Evolutionary conservation across 2,888 invertebrate species (phyloP), one percentile per base, ranked within the genome.

Genomic region (Zygogramma bicolorata): DNA sequence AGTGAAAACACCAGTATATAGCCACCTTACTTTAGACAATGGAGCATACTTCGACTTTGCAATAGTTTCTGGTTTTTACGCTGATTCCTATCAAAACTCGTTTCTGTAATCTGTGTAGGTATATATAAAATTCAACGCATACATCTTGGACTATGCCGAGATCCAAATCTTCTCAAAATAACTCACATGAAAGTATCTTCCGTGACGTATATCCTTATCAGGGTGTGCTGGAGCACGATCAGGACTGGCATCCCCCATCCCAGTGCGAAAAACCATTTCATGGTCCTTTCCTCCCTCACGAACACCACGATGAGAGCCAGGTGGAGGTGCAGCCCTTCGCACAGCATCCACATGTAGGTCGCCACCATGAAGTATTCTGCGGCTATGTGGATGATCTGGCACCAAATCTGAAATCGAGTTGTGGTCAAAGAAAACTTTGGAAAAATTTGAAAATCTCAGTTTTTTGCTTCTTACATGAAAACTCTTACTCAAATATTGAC

Each of bases 261-360:
- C 46, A 92, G 87, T 42, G 86, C 85, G 79, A 88, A 88, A 84
- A 94, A 94, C 89, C 92, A 92, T 65, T 90, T 89, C 89, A 94
- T 90, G 2, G 94, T 91, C 62, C 91, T 89, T 66, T 92, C 90
- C 78, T 94, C 93, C 80, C 91, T 90, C 40, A 94, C 92, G 84
- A 95, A 95, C 15, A 95, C 93, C 80, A 94, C 91, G 8, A 94
- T 94, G 0, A 95, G 88, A 0, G 94, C 90, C 18, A 94, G 89
- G 84, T 94, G 94, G 7, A 95, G 87, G 82, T 94, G 93, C 1
- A 94, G 87, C 0, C 93, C 93, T 84, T 94, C 94, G 82, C 93
- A 93, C 84, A 95, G 94, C 94, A 95, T 95, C 95, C 95, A 95
- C 84, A 93, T 90, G 86, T 95, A 95, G 85, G 93, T 94, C 58